Conservation (phyloP, 2,113 vertebrate genomes). For the Glareola pratincola region DNA sequence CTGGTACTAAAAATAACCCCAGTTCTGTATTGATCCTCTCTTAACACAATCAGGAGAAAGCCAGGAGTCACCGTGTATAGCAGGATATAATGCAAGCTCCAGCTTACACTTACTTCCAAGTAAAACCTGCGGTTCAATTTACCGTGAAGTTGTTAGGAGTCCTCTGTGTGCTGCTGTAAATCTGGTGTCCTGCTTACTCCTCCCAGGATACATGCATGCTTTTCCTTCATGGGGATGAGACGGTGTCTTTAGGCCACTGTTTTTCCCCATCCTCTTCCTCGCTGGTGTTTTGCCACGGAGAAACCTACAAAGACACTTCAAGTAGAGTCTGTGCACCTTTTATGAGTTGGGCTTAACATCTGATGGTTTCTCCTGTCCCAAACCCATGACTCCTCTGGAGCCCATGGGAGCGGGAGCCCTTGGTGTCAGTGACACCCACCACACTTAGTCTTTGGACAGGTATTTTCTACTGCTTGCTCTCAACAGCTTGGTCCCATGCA, state of each 20-base stretch:
- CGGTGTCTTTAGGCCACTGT: neutral
- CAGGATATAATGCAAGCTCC: neutral
- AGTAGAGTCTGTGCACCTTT: neutral
- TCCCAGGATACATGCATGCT: neutral
- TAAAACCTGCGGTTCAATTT: neutral
- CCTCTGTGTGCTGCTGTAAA: neutral
- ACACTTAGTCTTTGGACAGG: neutral
- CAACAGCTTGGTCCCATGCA: neutral
- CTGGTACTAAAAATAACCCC: constrained; percentile 4
- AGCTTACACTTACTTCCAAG: neutral
- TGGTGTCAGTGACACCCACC: neutral
- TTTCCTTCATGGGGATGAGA: neutral
- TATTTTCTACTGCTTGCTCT: neutral
- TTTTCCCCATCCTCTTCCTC: neutral
- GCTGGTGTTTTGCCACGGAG: neutral
- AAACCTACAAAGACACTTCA: neutral
- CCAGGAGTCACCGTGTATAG: neutral
- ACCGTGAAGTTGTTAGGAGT: neutral
- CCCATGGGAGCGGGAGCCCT: fast-evolving
- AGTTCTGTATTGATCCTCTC: neutral
- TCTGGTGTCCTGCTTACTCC: neutral
- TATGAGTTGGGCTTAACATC: neutral
- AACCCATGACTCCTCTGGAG: neutral
- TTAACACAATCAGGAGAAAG: constrained; percentile 8
- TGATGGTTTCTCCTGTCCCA: neutral